Percentiles rank a stretch among this genome's conserved stretches.
These are phyloP conservation scores for Ptychoptera albimana DNA, from an alignment of 2,888 invertebrate genomes.

Conservation along the genomic window DNA sequence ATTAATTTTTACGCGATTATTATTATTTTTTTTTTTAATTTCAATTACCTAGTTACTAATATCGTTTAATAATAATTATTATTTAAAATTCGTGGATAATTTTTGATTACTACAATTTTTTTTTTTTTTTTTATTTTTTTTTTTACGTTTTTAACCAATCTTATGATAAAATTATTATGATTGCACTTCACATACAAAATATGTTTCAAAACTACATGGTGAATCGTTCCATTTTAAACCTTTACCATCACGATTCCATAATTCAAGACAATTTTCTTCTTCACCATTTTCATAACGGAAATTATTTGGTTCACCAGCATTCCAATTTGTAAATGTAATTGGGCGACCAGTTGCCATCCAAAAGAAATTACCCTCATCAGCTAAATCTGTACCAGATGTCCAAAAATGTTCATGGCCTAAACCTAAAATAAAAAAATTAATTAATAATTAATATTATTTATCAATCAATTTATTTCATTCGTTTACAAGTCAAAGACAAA, in stretches of 20 bases:
- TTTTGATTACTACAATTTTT: too few relatives aligned
- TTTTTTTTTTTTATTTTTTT: too few relatives aligned
- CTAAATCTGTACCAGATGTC: conserved; percentile 83
- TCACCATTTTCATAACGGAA: conserved; percentile 81
- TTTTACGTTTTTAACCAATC: too few relatives aligned
- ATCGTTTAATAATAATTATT: too few relatives aligned
- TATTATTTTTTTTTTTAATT: too few relatives aligned
- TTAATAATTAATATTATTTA: not conserved
- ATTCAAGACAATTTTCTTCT: conserved; percentile 79
- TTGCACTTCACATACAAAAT: conserved; percentile 76
- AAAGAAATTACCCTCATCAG: conserved; percentile 81
- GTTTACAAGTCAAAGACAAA: too few relatives aligned
- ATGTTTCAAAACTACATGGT: conserved; percentile 85
- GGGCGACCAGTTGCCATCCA: conserved; percentile 87
- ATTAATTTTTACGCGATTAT: too few relatives aligned
- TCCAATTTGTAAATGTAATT: conserved; percentile 84
- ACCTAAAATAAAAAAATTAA: conserved; percentile 35
- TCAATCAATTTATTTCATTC: too few relatives aligned
- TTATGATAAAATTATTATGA: conserved; percentile 6
- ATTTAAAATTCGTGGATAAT: too few relatives aligned
- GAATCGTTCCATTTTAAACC: conserved; percentile 89
- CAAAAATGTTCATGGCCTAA: conserved; percentile 84
- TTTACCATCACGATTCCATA: conserved; percentile 82
- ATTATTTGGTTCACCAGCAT: conserved; percentile 86
- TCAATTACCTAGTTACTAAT: too few relatives aligned